Conservation (phyloP, 2,113 vertebrate species). For the Dicentrarchus labrax region DNA sequence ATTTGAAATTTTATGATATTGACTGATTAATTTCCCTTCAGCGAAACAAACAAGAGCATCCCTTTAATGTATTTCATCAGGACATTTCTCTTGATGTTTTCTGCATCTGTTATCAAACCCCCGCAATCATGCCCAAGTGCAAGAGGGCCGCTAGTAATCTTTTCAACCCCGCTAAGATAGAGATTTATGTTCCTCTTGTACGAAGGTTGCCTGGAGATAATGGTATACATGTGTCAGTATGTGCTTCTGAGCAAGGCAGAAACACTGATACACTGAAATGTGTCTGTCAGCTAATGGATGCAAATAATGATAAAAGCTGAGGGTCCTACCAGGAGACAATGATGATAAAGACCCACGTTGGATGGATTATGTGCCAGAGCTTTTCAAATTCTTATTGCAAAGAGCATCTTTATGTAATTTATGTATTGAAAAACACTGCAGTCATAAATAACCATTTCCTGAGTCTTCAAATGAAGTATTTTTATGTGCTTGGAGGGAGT, state of each 20-base stretch:
- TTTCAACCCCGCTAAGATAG: conserved; percentile 34
- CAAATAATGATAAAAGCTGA: conserved; percentile 46
- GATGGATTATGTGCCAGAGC: conserved; percentile 61
- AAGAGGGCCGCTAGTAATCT: conserved; percentile 35
- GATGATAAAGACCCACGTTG: conserved; percentile 36
- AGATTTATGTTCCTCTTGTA: conserved; percentile 49
- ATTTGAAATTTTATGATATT: neutral
- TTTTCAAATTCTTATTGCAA: conserved; percentile 51
- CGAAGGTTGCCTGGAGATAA: conserved; percentile 33
- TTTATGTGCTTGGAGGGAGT: conserved; percentile 13
- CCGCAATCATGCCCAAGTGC: conserved; percentile 19
- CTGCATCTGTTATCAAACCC: conserved; percentile 29
- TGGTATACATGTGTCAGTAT: conserved; percentile 45
- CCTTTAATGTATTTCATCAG: conserved; percentile 11
- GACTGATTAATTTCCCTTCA: conserved; percentile 13
- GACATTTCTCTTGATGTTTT: conserved; percentile 34
- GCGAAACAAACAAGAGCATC: conserved; percentile 2
- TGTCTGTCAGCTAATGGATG: conserved; percentile 49
- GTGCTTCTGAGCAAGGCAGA: conserved; percentile 13
- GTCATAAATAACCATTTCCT: conserved; percentile 51
- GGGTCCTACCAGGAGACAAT: conserved; percentile 9
- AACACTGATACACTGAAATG: conserved; percentile 40
- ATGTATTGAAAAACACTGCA: conserved; percentile 53
- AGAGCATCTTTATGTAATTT: conserved; percentile 57
- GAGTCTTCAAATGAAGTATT: conserved; percentile 29